A percentile compares a stretch with the other conserved stretches of the same genome.
Conservation (phyloP, 2,888 invertebrate genomes). For the Clusia tigrina region DNA sequence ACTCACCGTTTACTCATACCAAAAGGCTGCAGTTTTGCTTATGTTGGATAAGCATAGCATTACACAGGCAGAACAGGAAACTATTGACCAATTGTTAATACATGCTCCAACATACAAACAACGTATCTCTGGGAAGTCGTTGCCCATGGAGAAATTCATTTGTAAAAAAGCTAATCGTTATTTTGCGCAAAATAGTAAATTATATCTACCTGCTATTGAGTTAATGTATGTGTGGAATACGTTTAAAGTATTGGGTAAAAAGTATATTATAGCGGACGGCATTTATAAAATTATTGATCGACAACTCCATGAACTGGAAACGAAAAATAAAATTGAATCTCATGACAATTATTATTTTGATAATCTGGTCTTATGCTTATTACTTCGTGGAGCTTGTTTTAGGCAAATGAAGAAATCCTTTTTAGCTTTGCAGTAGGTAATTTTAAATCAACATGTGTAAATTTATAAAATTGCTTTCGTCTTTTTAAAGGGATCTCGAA, state of each 20-base stretch:
- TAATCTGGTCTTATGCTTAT: constrained; percentile 77
- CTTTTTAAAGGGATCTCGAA: constrained; percentile 43
- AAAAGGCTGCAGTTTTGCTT: constrained; percentile 82
- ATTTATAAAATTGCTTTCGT: background rate
- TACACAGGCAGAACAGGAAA: constrained; percentile 66
- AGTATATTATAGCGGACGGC: constrained; percentile 70
- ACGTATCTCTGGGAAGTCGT: constrained; percentile 92
- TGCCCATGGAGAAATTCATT: constrained; percentile 97
- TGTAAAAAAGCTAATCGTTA: constrained; percentile 85
- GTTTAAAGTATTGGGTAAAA: constrained; percentile 81
- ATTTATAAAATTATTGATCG: constrained; percentile 73
- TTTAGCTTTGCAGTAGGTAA: constrained; percentile 76
- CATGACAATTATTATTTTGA: constrained; percentile 75
- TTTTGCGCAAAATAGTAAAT: constrained; percentile 74
- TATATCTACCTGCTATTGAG: constrained; percentile 86
- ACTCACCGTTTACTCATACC: constrained; percentile 88
- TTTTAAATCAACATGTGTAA: constrained; percentile 11
- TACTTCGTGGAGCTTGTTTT: constrained; percentile 85
- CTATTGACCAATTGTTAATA: constrained; percentile 73
- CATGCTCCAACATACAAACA: constrained; percentile 83
- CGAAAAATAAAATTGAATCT: constrained; percentile 27
- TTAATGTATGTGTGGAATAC: constrained; percentile 93
- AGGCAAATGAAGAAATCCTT: constrained; percentile 79
- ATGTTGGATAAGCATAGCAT: constrained; percentile 71
- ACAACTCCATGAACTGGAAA: constrained; percentile 55